These are phyloP conservation scores for Furnarius figulus DNA, from an alignment of 2,113 vertebrate species.

Conservation along the genomic window DNA sequence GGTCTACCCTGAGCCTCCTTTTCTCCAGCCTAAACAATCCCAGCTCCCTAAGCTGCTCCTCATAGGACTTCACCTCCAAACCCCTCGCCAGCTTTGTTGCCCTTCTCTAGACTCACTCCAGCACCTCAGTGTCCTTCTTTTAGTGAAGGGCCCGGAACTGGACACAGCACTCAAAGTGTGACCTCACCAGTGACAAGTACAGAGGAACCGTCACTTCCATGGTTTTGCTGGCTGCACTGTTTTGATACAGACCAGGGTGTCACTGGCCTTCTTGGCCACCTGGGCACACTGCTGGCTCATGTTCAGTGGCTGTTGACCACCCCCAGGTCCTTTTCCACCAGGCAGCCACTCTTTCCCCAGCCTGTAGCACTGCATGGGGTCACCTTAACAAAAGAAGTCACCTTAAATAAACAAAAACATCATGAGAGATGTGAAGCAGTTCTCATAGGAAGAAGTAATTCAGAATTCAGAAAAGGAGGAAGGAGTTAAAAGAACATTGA, in stretches of 20 bases:
- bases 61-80: background rate
- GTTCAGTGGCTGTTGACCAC: background rate
- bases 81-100: fast-evolving
- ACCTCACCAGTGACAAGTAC: background rate
- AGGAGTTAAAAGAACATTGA: background rate
- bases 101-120: background rate
- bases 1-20: background rate
- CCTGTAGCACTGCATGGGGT: background rate
- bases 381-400: background rate
- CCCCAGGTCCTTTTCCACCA: background rate
- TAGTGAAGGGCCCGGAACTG: background rate
- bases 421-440: background rate
- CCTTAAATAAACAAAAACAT: background rate
- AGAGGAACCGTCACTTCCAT: background rate
- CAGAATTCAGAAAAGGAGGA: background rate
- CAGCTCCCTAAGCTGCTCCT: background rate
- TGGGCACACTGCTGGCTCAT: background rate
- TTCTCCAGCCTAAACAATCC: background rate
- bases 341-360: background rate
- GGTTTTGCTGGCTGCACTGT: background rate
- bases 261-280: background rate
- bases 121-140: background rate
- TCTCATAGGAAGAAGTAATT: background rate
- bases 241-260: fast-evolving
- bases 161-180: background rate